Conservation (phyloP, 2,797 vertebrate genomes). For the Enoplosus armatus region DNA sequence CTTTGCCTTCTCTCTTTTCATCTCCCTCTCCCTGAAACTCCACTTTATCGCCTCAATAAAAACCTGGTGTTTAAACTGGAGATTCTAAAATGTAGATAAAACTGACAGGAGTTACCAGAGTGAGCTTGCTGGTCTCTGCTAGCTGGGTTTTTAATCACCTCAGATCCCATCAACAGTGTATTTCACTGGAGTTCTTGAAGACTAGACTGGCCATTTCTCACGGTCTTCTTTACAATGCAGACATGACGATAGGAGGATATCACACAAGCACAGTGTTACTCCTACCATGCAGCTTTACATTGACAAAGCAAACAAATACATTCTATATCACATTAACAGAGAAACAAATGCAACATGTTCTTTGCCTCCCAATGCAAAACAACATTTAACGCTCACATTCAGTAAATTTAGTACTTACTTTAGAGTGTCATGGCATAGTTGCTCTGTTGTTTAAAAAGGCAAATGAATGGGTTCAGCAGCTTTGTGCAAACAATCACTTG, state of each 20-base stretch:
- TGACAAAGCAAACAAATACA: background rate
- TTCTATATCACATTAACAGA: background rate
- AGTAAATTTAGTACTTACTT: background rate
- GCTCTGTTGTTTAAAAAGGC: constrained; percentile 7
- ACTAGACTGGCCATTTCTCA: background rate
- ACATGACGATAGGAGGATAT: background rate
- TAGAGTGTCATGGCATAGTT: background rate
- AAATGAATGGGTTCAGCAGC: background rate
- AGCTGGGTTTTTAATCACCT: background rate
- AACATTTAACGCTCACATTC: constrained; percentile 25
- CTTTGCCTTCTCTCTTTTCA: constrained; percentile 37
- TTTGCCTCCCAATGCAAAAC: background rate
- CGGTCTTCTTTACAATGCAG: background rate
- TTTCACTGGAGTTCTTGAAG: background rate
- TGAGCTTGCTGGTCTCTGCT: background rate
- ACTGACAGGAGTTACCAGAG: background rate
- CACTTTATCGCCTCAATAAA: constrained; percentile 45
- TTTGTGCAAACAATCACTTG: background rate
- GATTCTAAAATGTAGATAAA: constrained; percentile 32
- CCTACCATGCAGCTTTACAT: background rate
- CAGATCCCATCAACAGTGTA: background rate
- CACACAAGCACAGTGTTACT: background rate
- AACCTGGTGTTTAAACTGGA: constrained; percentile 39
- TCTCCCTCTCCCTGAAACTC: constrained; percentile 29
- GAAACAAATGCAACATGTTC: constrained; percentile 28